phyloP scores from a whole-genome alignment of 53 echinoderm and acorn worm species.

The Holothuria scabra region DNA sequence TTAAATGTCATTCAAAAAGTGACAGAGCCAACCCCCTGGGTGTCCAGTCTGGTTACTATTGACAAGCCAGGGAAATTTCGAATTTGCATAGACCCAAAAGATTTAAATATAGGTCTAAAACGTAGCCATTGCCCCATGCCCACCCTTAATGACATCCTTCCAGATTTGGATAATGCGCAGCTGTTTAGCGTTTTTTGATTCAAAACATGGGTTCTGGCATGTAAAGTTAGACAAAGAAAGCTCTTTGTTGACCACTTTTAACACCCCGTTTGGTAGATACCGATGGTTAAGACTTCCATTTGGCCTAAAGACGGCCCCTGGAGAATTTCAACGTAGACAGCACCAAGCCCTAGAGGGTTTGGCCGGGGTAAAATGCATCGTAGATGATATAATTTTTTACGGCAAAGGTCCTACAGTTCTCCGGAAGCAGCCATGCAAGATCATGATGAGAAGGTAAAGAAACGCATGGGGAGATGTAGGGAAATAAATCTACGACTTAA shows the following conservation, averaged over 20 bases:
- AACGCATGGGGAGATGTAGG: slow-evolving; percentile 53
- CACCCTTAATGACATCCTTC: not conserved
- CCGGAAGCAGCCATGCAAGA: slow-evolving; percentile 32
- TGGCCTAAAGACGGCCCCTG: slow-evolving; percentile 59
- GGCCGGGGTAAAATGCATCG: slow-evolving; percentile 38
- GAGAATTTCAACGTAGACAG: slow-evolving; percentile 64
- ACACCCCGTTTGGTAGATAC: slow-evolving; percentile 63
- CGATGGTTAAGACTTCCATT: slow-evolving; percentile 65
- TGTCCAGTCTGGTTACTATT: slow-evolving; percentile 56
- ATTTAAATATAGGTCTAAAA: not conserved
- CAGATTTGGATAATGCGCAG: slow-evolving; percentile 3
- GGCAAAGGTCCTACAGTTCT: slow-evolving; percentile 55
- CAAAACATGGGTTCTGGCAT: slow-evolving; percentile 71
- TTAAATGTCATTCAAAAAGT: slow-evolving; percentile 48
- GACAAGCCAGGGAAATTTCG: slow-evolving; percentile 48
- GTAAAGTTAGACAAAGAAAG: slow-evolving; percentile 55
- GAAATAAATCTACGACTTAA: slow-evolving; percentile 36
- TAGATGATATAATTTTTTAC: slow-evolving; percentile 54
- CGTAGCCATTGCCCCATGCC: slow-evolving; percentile 6
- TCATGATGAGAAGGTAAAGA: slow-evolving; percentile 49
- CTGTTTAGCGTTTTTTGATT: slow-evolving; percentile 39
- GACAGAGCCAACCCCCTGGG: slow-evolving; percentile 66
- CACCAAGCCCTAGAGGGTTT: slow-evolving; percentile 52
- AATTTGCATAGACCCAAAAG: slow-evolving; percentile 15
- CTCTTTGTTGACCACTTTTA: slow-evolving; percentile 56